Percentiles rank a stretch among this genome's conserved stretches.
Conservation (phyloP, 2,797 vertebrate species). For the Saguinus oedipus region DNA sequence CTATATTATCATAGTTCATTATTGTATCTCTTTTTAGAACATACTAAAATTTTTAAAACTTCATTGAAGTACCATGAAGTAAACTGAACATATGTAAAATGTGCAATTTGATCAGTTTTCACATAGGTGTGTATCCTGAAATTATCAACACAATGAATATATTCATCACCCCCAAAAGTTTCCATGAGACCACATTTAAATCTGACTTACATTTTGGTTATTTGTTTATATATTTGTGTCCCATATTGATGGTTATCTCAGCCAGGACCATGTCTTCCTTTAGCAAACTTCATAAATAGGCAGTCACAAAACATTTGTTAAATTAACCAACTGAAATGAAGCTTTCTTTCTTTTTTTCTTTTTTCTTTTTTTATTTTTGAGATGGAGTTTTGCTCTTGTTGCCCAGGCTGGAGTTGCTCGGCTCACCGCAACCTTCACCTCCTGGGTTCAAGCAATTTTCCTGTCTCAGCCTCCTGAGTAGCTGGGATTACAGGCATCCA, state of each 20-base stretch:
- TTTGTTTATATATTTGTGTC: neutral
- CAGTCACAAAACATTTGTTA: neutral
- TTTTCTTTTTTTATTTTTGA: too few relatives aligned
- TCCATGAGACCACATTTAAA: neutral
- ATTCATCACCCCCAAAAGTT: neutral
- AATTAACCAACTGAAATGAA: neutral
- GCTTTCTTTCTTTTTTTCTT: neutral
- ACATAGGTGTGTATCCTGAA: neutral
- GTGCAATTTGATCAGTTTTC: neutral
- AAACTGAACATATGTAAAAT: neutral
- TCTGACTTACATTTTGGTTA: conserved; percentile 2
- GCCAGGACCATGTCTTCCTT: neutral
- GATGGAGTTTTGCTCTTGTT: too few relatives aligned
- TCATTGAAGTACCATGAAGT: neutral
- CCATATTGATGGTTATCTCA: neutral
- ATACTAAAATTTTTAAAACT: neutral
- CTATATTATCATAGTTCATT: neutral
- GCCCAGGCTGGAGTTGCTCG: too few relatives aligned
- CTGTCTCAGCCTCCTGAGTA: too few relatives aligned
- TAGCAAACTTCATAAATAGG: conserved; percentile 7
- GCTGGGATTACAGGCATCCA: too few relatives aligned
- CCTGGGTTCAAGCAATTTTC: too few relatives aligned
- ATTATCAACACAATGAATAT: neutral
- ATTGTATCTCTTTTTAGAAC: conserved; percentile 16
- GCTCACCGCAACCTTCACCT: too few relatives aligned